A percentile compares a stretch with the other conserved stretches of the same genome.
These are phyloP conservation scores for Catamblyrhynchus diadema DNA, from an alignment of 2,797 vertebrate species.

Conservation along the genomic window DNA sequence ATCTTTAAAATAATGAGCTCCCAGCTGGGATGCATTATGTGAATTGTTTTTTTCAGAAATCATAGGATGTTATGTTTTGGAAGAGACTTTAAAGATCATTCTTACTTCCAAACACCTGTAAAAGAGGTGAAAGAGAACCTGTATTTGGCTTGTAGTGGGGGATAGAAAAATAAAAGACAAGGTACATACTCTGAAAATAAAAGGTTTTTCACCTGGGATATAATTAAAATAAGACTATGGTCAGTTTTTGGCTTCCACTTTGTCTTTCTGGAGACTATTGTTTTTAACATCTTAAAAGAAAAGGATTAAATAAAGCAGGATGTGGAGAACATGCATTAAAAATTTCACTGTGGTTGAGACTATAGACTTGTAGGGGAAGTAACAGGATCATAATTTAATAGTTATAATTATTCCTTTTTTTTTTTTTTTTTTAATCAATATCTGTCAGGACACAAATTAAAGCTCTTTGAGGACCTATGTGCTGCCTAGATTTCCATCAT, in stretches of 20 bases:
- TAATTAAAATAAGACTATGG: neutral
- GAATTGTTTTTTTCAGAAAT: neutral
- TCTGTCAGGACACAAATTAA: neutral
- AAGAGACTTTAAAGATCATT: neutral
- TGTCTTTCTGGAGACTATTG: neutral
- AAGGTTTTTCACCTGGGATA: neutral
- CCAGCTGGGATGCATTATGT: neutral
- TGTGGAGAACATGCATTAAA: neutral
- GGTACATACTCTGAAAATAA: rapidly evolving
- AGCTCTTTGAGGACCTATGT: neutral
- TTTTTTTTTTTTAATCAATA: neutral
- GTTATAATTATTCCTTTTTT: neutral
- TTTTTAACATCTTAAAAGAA: neutral
- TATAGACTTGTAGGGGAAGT: neutral
- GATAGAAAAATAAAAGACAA: neutral
- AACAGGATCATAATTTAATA: neutral
- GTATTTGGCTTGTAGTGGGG: neutral
- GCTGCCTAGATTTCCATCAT: neutral
- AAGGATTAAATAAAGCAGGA: neutral
- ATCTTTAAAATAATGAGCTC: neutral
- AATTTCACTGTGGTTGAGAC: neutral
- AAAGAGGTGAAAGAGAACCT: neutral
- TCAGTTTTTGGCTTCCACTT: neutral
- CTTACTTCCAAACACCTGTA: neutral
- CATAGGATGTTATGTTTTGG: neutral